Conservation (phyloP, 2,888 invertebrate species). For the Amiota mariae region DNA sequence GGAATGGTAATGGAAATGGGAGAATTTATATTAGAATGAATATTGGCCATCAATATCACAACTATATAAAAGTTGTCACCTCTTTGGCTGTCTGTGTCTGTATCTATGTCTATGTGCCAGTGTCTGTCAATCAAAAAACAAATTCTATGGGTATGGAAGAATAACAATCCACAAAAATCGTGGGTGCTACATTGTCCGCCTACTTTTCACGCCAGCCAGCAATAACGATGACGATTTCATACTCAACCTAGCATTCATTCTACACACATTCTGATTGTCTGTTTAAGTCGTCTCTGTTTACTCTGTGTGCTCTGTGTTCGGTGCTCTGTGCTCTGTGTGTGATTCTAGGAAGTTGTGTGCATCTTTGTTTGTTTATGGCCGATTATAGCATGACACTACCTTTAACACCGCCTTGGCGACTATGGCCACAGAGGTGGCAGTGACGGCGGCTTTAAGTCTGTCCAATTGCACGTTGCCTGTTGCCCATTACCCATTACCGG, state of each 20-base stretch:
- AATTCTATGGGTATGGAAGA: too few relatives aligned
- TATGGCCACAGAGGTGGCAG: too few relatives aligned
- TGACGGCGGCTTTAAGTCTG: too few relatives aligned
- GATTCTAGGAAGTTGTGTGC: background rate
- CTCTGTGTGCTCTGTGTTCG: background rate
- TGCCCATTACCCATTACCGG: background rate
- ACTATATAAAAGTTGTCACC: too few relatives aligned
- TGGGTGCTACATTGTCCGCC: constrained; percentile 11
- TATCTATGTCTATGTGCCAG: background rate
- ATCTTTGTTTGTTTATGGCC: constrained; percentile 14
- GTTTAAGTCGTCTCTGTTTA: background rate
- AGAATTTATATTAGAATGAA: too few relatives aligned
- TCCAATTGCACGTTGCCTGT: background rate
- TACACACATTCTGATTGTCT: background rate
- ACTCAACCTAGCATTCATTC: background rate
- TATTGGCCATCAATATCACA: too few relatives aligned
- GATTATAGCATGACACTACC: constrained; percentile 5
- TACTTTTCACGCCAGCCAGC: constrained; percentile 22
- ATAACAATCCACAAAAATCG: background rate
- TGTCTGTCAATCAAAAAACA: constrained; percentile 16
- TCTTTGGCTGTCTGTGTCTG: background rate
- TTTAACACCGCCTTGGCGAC: too few relatives aligned
- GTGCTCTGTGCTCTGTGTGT: background rate
- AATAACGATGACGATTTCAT: background rate
- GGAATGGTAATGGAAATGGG: too few relatives aligned